Base-by-base conservation (phyloP, 1,140 invertebrate genomes). In the Drosophila bocki region DNA sequence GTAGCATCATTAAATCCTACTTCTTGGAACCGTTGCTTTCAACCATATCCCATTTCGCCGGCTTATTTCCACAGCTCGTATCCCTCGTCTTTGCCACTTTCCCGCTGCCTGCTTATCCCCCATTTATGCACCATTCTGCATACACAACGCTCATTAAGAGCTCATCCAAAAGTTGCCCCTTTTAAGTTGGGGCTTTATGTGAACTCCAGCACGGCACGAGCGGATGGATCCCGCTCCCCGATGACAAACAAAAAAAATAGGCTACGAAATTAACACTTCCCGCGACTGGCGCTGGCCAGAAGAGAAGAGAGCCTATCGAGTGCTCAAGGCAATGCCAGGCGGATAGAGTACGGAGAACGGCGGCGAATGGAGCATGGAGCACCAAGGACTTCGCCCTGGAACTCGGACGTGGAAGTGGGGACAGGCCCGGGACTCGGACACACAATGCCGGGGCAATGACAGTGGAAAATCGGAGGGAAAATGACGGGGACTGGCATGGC, bases 251-350 rank as follows among this genome's bases (percentile, higher is more conserved):
- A 84, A 84, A 78, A 70, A 70, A 80, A 77, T 76, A 64, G 80
- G 80, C 84, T 81, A 78, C 78, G 59, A 88, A 88, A 88, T 88
- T 88, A 90, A 88, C 85, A 88, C 85, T 88, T 88, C 80, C 80
- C 81, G 75, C 76, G 59, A 56, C 45, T 81, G 59, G 59, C 11
- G 58, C n/a, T 68, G 53, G 69, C 59, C 62, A 62, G 74, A 33
- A 62, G 69, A 33, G 57, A 44, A 64, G 33, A 54, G 74, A 54
- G 77, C 68, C 84, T 78, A 87, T 88, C 77, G 84, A 84, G 57
- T 71, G 84, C 85, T 80, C 72, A 83, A 78, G 84, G 84, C 83
- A 80, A 74, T 72, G 75, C 64, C 64, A 48, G 63, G 54, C 41
- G 60, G 78, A 50, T 32, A n/a, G 47, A 54, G 51, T 19, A 53